Percentiles rank a stretch among this genome's conserved stretches.
These are phyloP conservation scores for Paraescarpia echinospica DNA, from an alignment of 1,140 invertebrate genomes.

Conservation along the genomic window DNA sequence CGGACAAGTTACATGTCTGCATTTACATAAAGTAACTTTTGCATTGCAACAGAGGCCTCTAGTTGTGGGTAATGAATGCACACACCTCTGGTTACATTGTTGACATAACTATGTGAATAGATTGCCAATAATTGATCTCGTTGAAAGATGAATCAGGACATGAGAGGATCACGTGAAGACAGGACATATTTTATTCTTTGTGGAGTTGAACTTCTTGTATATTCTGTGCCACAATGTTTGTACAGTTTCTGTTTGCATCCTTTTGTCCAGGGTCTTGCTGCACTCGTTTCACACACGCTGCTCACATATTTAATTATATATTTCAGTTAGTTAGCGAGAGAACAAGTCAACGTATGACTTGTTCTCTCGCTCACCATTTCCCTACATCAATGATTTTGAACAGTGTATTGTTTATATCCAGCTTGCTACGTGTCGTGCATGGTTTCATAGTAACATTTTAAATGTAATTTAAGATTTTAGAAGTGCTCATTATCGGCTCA, in stretches of 20 bases:
- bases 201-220: neutral
- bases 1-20: neutral
- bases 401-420: neutral
- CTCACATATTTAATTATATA: neutral
- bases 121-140: neutral
- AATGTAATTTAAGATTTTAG: neutral
- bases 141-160: neutral
- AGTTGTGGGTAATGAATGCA: neutral
- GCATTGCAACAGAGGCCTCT: neutral
- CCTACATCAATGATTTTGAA: neutral
- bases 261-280: neutral
- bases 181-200: neutral
- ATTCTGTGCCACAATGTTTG: neutral
- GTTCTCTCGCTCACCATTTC: neutral
- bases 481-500: neutral
- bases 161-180: neutral
- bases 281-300: neutral
- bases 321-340: neutral
- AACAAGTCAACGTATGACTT: neutral
- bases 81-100: neutral
- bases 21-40: neutral
- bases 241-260: neutral
- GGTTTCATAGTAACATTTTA: neutral
- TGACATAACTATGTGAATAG: neutral
- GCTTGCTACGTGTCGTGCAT: neutral